Base-by-base conservation (phyloP, 2,888 invertebrate genomes). In the Dromius quadrimaculatus region DNA sequence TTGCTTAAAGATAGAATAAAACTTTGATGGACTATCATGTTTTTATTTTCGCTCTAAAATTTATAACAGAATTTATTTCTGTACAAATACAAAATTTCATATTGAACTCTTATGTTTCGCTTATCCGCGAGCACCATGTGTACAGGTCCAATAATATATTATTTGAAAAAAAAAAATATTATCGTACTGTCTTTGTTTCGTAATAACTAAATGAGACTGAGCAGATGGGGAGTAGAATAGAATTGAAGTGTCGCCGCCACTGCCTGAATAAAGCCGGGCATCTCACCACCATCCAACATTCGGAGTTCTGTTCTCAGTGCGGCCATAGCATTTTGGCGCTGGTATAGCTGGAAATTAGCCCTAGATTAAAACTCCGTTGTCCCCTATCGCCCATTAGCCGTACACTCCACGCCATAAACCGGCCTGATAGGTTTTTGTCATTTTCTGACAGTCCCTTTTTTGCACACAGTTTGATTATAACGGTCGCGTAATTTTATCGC, bases 351-450 rank as follows among this genome's bases (percentile, higher is more conserved):
- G 45, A 80, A 81, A 81, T 81, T 81, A 81, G 80, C 80, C 79
- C 81, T 81, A 81, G 81, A 81, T 81, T 81, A 81, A 81, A 81
- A 81, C 79, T 81, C 79, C 78, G 76, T 78, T 78, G 80, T 81
- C 81, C 81, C 81, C 79, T 77, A 79, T 80, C 79, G 80, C 78
- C 81, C 79, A 80, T 81, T 81, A 81, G 45, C 57, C 45, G 79
- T 79, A 79, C 79, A 79, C 76, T 79, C 80, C 76, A 76, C 72
- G 74, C 73, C 77, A 76, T 77, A 78, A 79, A 77, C 76, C 76
- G 75, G 79, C 78, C 75, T 71, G 62, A 75, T 71, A 71, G 73
- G 71, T 72, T 73, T 73, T 73, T 74, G 71, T 69, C 71, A 69
- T 66, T 74, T 72, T 64, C 64, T 34, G 64, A 47, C 50, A 47